phyloP scores from a whole-genome alignment of 2,113 vertebrate genomes.

The Gorsachius goisagi region DNA sequence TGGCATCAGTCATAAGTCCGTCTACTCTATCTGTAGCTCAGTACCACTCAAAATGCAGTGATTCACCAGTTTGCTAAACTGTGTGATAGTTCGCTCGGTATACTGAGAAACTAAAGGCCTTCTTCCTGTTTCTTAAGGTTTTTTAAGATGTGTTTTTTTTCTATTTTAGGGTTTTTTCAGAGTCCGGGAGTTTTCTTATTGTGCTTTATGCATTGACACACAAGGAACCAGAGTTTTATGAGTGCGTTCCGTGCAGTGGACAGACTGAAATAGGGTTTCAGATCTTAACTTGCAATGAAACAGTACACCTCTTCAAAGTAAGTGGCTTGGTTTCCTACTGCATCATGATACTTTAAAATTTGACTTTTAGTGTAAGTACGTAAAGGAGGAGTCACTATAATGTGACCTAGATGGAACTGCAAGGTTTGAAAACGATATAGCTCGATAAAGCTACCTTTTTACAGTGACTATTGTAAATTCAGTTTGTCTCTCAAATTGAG shows the following conservation, averaged over 20 bases:
- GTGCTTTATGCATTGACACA: conserved; percentile 87
- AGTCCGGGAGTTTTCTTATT: conserved; percentile 84
- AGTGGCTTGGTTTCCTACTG: conserved; percentile 39
- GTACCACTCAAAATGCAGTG: background rate
- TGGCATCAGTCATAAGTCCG: background rate
- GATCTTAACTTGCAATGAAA: conserved; percentile 82
- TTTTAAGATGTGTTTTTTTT: background rate
- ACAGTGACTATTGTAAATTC: background rate
- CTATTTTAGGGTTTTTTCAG: conserved; percentile 82
- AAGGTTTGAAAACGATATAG: background rate
- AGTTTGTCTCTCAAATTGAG: background rate
- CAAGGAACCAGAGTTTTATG: conserved; percentile 90
- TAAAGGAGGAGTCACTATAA: background rate
- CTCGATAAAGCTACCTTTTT: background rate
- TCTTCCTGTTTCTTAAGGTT: background rate
- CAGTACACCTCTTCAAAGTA: conserved; percentile 86
- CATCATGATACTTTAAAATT: background rate
- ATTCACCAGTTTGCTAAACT: background rate
- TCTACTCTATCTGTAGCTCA: background rate
- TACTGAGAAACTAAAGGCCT: background rate
- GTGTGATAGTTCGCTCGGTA: background rate
- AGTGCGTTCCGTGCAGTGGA: conserved; percentile 76
- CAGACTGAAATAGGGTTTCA: conserved; percentile 79
- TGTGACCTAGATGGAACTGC: background rate
- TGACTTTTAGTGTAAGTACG: background rate